Evolutionary conservation across 2,113 vertebrate species (phyloP).

Genomic region (Indicator maculatus): DNA sequence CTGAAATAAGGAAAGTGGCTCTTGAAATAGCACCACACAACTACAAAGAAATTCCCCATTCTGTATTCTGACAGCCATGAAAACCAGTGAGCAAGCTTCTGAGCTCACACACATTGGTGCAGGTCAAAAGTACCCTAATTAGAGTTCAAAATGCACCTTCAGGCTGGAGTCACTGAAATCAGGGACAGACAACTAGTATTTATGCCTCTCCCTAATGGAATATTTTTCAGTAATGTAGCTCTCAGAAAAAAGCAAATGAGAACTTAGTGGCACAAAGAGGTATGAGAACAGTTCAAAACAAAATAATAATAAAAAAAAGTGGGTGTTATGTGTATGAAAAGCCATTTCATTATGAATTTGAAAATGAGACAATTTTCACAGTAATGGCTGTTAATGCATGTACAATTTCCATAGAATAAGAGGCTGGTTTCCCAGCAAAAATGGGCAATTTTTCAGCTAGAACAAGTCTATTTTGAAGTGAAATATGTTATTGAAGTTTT

Average conservation of each 20-base stretch:
- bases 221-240: conserved; percentile 2
- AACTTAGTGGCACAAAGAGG: conserved; percentile 10
- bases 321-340: not conserved
- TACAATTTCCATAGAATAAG: not conserved
- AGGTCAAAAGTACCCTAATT: not conserved
- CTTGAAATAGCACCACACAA: not conserved
- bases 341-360: not conserved
- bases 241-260: conserved; percentile 30
- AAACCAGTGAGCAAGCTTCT: not conserved
- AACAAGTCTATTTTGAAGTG: not conserved
- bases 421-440: not conserved
- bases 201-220: not conserved
- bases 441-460: not conserved
- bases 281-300: conserved; percentile 18
- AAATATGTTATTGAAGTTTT: not conserved
- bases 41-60: not conserved
- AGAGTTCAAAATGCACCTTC: not conserved
- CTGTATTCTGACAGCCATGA: not conserved
- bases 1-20: not conserved
- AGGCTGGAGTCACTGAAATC: not conserved
- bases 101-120: not conserved
- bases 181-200: not conserved
- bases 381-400: not conserved
- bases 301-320: not conserved
- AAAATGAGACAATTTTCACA: conserved; percentile 24